phyloP scores from a whole-genome alignment of 2,113 vertebrate genomes.

The Polyodon spathula region DNA sequence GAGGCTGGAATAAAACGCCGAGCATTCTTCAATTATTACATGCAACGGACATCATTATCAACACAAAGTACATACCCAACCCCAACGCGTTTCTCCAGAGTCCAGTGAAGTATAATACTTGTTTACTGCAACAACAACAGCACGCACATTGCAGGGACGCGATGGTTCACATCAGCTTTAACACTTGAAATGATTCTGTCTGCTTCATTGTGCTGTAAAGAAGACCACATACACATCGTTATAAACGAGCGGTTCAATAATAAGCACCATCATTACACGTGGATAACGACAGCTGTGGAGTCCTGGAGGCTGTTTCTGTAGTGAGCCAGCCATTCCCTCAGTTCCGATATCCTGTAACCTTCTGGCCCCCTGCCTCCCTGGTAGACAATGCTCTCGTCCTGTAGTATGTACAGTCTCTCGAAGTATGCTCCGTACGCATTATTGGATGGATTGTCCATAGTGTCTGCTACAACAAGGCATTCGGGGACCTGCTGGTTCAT shows the following conservation, averaged over 20 bases:
- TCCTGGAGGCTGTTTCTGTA: conserved; percentile 63
- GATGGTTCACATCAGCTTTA: not conserved
- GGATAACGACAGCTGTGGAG: conserved; percentile 58
- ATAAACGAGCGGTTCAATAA: conserved; percentile 26
- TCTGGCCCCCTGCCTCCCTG: conserved; percentile 91
- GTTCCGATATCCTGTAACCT: conserved; percentile 89
- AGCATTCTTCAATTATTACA: conserved; percentile 7
- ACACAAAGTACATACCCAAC: conserved; percentile 6
- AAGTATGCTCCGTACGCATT: conserved; percentile 97
- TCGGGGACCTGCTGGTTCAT: conserved; percentile 72
- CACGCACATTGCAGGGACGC: too few species aligned
- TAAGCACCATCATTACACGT: conserved; percentile 52
- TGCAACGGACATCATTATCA: conserved; percentile 13
- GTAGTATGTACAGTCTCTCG: conserved; percentile 88
- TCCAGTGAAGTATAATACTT: conserved; percentile 16
- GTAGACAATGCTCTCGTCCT: conserved; percentile 79
- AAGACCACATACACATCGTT: conserved; percentile 9
- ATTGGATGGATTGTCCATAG: conserved; percentile 93
- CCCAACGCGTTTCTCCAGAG: conserved; percentile 4
- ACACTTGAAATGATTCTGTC: conserved; percentile 11
- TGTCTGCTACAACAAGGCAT: conserved; percentile 82
- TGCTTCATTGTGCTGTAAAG: conserved; percentile 35
- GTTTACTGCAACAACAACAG: not conserved
- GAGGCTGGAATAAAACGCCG: not conserved
- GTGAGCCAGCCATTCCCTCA: conserved; percentile 82